A percentile compares a stretch with the other conserved stretches of the same genome.
Evolutionary conservation across 2,797 vertebrate species (phyloP).

Genomic region (Melanotaenia parkinsoni): DNA sequence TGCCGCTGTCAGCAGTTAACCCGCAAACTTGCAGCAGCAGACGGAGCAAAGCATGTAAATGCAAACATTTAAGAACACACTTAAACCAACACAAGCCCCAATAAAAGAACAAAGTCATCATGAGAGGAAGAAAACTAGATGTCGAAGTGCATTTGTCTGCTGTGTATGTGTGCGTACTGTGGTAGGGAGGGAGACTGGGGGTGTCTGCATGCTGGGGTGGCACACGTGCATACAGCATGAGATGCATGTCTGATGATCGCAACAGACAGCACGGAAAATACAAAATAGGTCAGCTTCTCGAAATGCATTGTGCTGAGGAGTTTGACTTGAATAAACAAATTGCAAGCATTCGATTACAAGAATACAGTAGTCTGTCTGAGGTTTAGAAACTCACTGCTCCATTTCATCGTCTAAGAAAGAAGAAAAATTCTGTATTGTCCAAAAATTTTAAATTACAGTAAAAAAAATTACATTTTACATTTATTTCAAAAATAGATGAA

Average conservation of each 20-base stretch:
- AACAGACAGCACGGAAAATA: constrained; percentile 79
- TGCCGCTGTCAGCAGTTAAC: constrained; percentile 39
- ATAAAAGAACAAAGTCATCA: constrained; percentile 62
- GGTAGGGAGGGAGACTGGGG: constrained; percentile 26
- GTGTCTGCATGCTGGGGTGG: constrained; percentile 60
- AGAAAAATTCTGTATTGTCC: constrained; percentile 19
- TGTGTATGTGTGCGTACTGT: constrained; percentile 16
- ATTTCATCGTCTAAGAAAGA: constrained; percentile 40
- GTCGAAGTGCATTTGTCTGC: constrained; percentile 61
- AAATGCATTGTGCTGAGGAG: constrained; percentile 71
- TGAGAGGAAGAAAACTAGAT: constrained; percentile 55
- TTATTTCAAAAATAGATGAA: too few relatives aligned
- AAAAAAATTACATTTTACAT: too few relatives aligned
- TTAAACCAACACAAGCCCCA: constrained; percentile 24
- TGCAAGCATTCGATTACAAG: constrained; percentile 54
- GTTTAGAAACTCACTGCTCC: constrained; percentile 38
- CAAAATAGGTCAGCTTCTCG: constrained; percentile 81
- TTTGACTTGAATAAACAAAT: constrained; percentile 59
- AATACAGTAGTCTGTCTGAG: constrained; percentile 49
- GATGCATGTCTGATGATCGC: constrained; percentile 79
- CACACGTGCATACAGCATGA: constrained; percentile 63
- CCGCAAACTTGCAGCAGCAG: constrained; percentile 10
- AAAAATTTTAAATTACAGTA: constrained; percentile 17
- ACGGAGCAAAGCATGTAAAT: constrained; percentile 8
- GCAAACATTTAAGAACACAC: constrained; percentile 22